Evolutionary conservation across 2,888 invertebrate species (phyloP), one percentile per base, ranked within the genome.

Genomic region (Eucera pruinosa): DNA sequence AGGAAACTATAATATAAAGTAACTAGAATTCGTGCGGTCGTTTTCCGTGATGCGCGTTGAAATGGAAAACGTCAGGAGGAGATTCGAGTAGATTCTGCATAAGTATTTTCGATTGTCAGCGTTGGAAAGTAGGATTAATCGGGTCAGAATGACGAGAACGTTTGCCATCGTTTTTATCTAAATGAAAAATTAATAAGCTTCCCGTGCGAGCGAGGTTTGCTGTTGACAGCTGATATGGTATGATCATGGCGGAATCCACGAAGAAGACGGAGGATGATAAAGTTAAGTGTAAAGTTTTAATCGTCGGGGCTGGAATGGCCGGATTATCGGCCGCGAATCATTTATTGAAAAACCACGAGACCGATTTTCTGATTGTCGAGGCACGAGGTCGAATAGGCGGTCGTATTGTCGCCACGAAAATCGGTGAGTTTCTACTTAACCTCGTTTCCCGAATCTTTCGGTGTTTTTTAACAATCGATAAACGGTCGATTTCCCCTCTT

Each of bases 251-350:
- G 90, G 89, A 90, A 82, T 89, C 93, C 88, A 90, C 91, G 79
- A 88, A 87, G 68, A 89, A 90, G 66, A 87, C 89, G 70, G 87
- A 85, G 78, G 89, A 90, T 87, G 87, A 87, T 74, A 90, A 87
- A 80, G 91, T 90, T 87, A 90, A 89, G 71, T 95, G 94, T 88
- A 96, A 96, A 94, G 94, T 97, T 83, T 93, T 97, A 86, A 97
- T 97, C 88, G 94, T 97, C 87, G 97, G 97, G 57, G 97, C 95
- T 85, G 97, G 97, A 80, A 96, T 96, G 93, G 96, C 97, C 78
- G 97, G 97, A 52, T 93, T 97, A 62, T 95, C 97, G 57, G 97
- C 97, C 68, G 97, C 97, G 61, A 96, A 96, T 93, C 95, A 96
- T 92, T 94, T 97, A 81, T 91, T 95, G 15, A 96, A 96, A 93